Evolutionary conservation across 2,113 vertebrate genomes (phyloP), one percentile per base, ranked within the genome.

Genomic region (Oryzias woworae): DNA sequence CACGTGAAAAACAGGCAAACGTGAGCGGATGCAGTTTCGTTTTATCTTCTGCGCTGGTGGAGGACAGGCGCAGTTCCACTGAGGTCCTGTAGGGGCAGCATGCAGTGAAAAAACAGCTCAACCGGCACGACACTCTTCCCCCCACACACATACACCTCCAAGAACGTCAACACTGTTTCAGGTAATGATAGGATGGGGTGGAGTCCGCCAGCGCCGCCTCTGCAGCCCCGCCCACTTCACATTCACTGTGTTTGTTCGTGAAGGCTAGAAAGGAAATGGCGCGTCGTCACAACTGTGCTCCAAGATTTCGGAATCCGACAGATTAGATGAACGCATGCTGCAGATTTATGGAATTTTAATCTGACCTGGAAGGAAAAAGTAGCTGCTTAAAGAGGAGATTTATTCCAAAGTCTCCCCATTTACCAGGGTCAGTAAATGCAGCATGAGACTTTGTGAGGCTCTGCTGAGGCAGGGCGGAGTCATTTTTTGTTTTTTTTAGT

Each of bases 1-100:
- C 61, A 81, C 57, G 53, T 85, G 77, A 62, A 80, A 83, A 66
- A 79, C 73, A 83, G 66, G 78, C 76, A 65, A 67, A 42, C 73
- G 61, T 49, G 58, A 82, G 64, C 68, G 69, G 54, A 53, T 64
- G 58, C 61, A 65, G 44, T 68, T 17, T 63, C 5, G 12, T 53
- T 36, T 36, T 36, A 36, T 36, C 36, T 10, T 36, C 36, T 12
- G 36, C 26, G 5, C 26, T 28, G 36, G 8, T 36, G 8, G 10
- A 36, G 36, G 36, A 12, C 36, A 12, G 36, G 10, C 36, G 7
- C 36, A 36, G 36, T 71, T 69, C 42, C 73, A 41, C 74, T 49
- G 56, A 52, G 1, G 71, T 60, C 69, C 69, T n/a, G 1, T 1
- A 8, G 58, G 57, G 65, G 58, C 20, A 15, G 48, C 67, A 55